Percentiles rank a stretch among this genome's conserved stretches.
Conservation (phyloP, 2,888 invertebrate species). For the Caenorhabditis wallacei region DNA sequence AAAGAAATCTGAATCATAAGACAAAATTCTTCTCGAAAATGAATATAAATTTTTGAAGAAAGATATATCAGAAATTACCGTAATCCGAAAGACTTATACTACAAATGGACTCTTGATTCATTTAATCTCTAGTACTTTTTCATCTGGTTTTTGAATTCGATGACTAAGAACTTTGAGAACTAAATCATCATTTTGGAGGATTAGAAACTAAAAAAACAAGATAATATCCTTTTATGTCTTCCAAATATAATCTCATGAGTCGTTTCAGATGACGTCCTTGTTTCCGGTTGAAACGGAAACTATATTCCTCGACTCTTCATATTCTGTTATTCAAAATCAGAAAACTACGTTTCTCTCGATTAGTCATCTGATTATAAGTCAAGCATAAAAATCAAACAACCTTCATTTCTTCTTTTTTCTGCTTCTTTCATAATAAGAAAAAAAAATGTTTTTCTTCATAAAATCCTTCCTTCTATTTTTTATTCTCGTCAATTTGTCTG, state of each 20-base stretch:
- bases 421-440: neutral
- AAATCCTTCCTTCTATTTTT: neutral
- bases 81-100: too few relatives aligned
- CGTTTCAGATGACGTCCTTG: constrained; percentile 5
- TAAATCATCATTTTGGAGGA: constrained; percentile 16
- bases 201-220: constrained; percentile 30
- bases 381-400: constrained; percentile 23
- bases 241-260: constrained; percentile 1
- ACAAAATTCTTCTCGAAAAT: too few relatives aligned
- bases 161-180: neutral
- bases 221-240: neutral
- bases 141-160: neutral
- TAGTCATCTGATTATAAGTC: constrained; percentile 30
- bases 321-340: constrained; percentile 15
- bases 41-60: too few relatives aligned
- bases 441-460: neutral
- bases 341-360: constrained; percentile 27
- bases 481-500: neutral
- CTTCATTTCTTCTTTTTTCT: constrained; percentile 9
- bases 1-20: too few relatives aligned
- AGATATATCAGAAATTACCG: too few relatives aligned
- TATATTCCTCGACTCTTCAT: neutral
- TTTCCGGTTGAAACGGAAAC: constrained; percentile 12
- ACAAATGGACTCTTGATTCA: neutral
- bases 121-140: neutral